A percentile compares a stretch with the other conserved stretches of the same genome.
phyloP scores from a whole-genome alignment of 2,113 vertebrate species.

The Ophthalmolycus amberensis region DNA sequence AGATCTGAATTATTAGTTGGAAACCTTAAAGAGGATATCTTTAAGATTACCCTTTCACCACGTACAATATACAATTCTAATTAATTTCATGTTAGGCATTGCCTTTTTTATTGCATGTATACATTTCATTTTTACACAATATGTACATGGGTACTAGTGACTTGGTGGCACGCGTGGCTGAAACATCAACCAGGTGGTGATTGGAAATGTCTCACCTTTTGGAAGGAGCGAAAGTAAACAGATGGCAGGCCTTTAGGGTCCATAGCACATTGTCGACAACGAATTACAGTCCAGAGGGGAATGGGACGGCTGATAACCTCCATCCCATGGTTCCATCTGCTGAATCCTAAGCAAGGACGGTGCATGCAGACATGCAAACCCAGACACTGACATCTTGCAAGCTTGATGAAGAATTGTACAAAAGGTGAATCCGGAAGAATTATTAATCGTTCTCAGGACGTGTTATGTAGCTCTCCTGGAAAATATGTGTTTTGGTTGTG shows the following conservation, averaged over 20 bases:
- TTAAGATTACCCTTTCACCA: not conserved
- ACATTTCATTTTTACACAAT: slow-evolving; percentile 16
- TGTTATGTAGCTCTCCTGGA: slow-evolving; percentile 1
- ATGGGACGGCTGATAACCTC: slow-evolving; percentile 84
- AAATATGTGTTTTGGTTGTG: not conserved
- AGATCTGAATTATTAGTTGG: not conserved
- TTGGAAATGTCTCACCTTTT: slow-evolving; percentile 82
- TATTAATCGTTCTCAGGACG: slow-evolving; percentile 13
- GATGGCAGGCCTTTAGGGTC: slow-evolving; percentile 85
- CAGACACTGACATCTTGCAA: slow-evolving; percentile 59
- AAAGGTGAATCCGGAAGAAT: slow-evolving; percentile 29
- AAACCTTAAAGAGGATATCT: not conserved
- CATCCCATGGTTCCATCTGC: slow-evolving; percentile 84
- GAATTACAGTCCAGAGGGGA: slow-evolving; percentile 84
- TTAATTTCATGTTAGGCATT: not conserved
- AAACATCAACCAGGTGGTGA: slow-evolving; percentile 78
- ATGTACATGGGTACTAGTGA: slow-evolving; percentile 6
- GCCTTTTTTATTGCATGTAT: not conserved
- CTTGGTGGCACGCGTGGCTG: slow-evolving; percentile 34
- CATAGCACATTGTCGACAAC: slow-evolving; percentile 83
- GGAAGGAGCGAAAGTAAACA: slow-evolving; percentile 80
- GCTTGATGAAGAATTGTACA: slow-evolving; percentile 50
- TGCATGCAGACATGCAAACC: slow-evolving; percentile 71
- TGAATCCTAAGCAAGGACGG: slow-evolving; percentile 84
- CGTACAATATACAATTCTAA: not conserved